These are phyloP conservation scores for Zelleria hepariella DNA, from an alignment of 2,888 invertebrate species.

Conservation along the genomic window DNA sequence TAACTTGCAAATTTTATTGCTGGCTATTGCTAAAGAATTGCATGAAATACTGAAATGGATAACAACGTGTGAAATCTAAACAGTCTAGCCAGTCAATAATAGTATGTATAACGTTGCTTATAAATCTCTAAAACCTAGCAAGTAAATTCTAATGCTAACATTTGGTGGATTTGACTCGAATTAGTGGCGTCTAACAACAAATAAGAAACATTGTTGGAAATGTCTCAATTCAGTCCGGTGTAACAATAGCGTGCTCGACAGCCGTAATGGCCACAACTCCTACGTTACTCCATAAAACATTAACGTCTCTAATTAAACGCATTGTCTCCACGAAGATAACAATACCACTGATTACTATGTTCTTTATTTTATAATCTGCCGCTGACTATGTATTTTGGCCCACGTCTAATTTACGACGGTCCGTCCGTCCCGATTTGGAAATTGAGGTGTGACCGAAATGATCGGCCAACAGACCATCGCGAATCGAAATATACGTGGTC, in stretches of 20 bases:
- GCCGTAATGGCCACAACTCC: conserved; percentile 7
- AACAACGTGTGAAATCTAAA: not conserved
- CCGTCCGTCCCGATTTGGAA: not conserved
- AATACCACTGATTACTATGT: conserved; percentile 36
- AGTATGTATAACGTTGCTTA: not conserved
- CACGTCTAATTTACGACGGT: not conserved
- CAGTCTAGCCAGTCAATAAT: not conserved
- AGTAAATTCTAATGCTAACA: not conserved
- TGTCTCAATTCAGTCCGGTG: conserved; percentile 17
- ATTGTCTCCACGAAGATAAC: conserved; percentile 44
- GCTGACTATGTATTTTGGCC: not conserved
- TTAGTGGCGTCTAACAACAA: not conserved
- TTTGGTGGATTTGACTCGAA: not conserved
- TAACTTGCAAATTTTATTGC: not conserved
- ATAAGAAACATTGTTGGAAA: conserved; percentile 6
- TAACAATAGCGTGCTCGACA: conserved; percentile 3
- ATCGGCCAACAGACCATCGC: not conserved
- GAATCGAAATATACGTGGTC: not conserved
- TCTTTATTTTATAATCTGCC: conserved; percentile 21
- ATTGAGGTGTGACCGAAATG: not conserved
- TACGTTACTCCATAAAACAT: conserved; percentile 19
- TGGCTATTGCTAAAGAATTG: not conserved
- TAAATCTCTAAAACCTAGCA: not conserved
- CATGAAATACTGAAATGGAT: not conserved
- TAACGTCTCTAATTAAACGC: conserved; percentile 39